Percentiles rank a stretch among this genome's conserved stretches.
Conservation (phyloP, 1,140 invertebrate species). For the Leptinotarsa undecemlineata region DNA sequence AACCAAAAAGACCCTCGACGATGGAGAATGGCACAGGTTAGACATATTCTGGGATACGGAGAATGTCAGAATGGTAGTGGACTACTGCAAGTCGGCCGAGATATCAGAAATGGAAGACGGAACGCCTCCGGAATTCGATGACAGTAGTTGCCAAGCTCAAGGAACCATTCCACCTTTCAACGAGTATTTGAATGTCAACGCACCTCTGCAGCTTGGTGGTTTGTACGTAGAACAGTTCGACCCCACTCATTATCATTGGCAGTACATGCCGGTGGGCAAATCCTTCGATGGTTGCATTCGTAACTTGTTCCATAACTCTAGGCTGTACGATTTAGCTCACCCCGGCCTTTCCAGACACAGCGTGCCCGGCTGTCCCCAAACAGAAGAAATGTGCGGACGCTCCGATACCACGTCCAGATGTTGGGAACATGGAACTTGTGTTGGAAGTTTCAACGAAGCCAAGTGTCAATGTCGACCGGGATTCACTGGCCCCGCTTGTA, state of each 20-base stretch:
- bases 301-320: conserved; percentile 94
- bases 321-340: conserved; percentile 89
- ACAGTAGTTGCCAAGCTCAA: conserved; percentile 83
- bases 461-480: conserved; percentile 91
- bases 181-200: conserved; percentile 95
- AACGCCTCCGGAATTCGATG: conserved; percentile 81
- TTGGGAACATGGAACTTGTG: conserved; percentile 90
- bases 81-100: conserved; percentile 85
- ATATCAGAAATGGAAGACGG: conserved; percentile 88
- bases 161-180: conserved; percentile 92
- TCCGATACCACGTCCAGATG: conserved; percentile 80
- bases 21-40: conserved; percentile 94
- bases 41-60: conserved; percentile 96
- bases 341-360: conserved; percentile 83
- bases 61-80: conserved; percentile 87
- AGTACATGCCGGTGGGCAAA: conserved; percentile 82
- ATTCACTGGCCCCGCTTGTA: conserved; percentile 86
- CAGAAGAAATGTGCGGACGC: conserved; percentile 84
- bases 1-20: conserved; percentile 83
- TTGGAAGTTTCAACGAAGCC: conserved; percentile 86
- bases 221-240: conserved; percentile 85
- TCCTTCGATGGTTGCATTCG: conserved; percentile 94
- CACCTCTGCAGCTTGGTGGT: conserved; percentile 91
- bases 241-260: conserved; percentile 82
- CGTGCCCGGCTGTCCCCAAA: conserved; percentile 84